Percentiles rank a stretch among this genome's conserved stretches.
Evolutionary conservation across 2,113 vertebrate genomes (phyloP).

Genomic region (Parotia lawesii): DNA sequence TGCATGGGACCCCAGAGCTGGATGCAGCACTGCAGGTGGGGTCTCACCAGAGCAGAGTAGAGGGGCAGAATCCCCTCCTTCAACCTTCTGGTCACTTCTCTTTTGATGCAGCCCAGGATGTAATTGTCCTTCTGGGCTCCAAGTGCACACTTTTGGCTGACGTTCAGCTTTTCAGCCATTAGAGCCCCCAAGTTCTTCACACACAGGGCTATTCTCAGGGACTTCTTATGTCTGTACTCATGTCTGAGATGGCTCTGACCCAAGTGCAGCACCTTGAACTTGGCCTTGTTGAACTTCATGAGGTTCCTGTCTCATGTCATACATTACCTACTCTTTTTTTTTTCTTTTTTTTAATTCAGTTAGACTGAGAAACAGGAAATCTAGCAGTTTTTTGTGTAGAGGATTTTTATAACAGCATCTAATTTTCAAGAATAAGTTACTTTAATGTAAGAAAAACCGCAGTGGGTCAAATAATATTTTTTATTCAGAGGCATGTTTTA

Average conservation of each 20-base stretch:
- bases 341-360: neutral
- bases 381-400: neutral
- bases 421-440: neutral
- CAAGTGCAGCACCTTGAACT: too few relatives aligned
- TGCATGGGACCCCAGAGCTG: neutral
- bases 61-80: neutral
- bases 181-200: too few relatives aligned
- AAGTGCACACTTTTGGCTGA: neutral
- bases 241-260: neutral
- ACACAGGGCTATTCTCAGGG: rapidly evolving
- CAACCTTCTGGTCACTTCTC: rapidly evolving
- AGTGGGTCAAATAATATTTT: neutral
- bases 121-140: neutral
- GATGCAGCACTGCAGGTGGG: neutral
- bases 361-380: neutral
- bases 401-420: neutral
- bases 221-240: neutral
- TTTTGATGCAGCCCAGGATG: neutral
- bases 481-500: neutral
- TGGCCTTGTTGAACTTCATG: neutral
- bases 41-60: neutral
- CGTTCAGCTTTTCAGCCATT: neutral
- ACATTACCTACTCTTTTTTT: neutral
- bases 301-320: neutral
- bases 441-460: neutral